Base-by-base conservation (phyloP, 1,140 invertebrate species). In the Drosophila yakuba region DNA sequence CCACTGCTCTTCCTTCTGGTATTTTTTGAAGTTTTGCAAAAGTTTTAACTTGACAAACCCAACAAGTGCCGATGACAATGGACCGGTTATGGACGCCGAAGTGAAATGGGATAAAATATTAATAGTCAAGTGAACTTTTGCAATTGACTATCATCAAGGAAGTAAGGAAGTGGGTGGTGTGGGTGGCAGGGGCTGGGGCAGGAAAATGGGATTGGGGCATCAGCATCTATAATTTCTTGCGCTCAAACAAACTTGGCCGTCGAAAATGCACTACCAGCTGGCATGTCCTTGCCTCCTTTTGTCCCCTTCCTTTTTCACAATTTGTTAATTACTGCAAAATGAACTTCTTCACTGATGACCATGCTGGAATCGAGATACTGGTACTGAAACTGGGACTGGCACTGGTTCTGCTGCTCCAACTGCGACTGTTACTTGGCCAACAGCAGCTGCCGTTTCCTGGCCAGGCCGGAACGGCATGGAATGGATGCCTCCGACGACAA, bases 321-420 rank as follows among this genome's bases (percentile, higher is more conserved):
- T 89, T 89, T 89, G 84, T 89, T 89, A 89, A 89, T 89, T 89
- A 89, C 84, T 90, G 69, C 73, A 80, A 78, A 89, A 89, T 89
- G 84, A 89, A 89, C 85, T 89, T 84, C 79, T 73, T 41, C 75
- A 47, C 48, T 79, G 79, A 60, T 76, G 73, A 72, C 58, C 50
- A 61, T 43, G 47, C 17, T 43, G 57, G 60, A 51, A 50, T 10
- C 38, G 23, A 38, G 36, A 32, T 48, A 17, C 55, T 25, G 44
- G 15, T 8, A 15, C 48, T 11, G 17, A 2, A 6, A n/a, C n/a
- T 44, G 17, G 43, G 20, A 4, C 43, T 20, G 43, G 17, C 4
- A 20, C 17, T 17, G 43, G 45, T 7, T 5, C 4, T 32, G 32
- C 32, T 32, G 8, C 32, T 32, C 32, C 32, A 32, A n/a, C 55